These are phyloP conservation scores for Sipha maydis DNA, from an alignment of 2,888 invertebrate species.

Conservation along the genomic window DNA sequence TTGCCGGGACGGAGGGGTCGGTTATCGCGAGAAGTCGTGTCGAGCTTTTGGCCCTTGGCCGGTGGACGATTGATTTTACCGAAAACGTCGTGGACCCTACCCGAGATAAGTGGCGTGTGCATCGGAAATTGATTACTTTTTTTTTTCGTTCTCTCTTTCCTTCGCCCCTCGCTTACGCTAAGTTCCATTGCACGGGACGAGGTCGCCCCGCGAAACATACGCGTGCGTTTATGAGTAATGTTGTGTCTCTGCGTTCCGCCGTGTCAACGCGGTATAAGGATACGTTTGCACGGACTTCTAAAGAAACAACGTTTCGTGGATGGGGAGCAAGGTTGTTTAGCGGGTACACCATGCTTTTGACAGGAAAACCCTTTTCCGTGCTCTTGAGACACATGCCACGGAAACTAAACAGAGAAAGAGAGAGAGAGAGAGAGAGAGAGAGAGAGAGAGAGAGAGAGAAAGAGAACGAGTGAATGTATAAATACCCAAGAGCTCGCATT, in stretches of 20 bases:
- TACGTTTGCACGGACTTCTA: neutral
- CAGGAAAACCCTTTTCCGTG: neutral
- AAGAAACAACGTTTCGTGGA: neutral
- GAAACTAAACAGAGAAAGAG: too few species aligned
- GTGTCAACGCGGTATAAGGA: neutral
- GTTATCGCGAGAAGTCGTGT: neutral
- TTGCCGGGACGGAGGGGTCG: neutral
- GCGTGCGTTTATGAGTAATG: too few species aligned
- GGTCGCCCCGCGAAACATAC: too few species aligned
- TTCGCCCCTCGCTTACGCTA: too few species aligned
- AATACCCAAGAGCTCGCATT: constrained; percentile 6
- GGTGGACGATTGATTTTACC: neutral
- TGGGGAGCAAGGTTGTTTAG: neutral
- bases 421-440: too few species aligned
- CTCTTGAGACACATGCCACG: neutral
- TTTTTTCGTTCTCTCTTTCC: too few species aligned
- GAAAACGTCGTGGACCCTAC: neutral
- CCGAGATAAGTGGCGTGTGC: neutral
- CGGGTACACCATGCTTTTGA: constrained; percentile 19
- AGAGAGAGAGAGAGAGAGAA: neutral
- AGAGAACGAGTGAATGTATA: neutral
- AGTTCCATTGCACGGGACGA: too few species aligned
- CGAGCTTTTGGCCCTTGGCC: neutral
- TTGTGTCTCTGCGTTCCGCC: too few species aligned
- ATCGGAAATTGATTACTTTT: neutral